Percentiles rank a stretch among this genome's conserved stretches.
Conservation (phyloP, 2,113 vertebrate species). For the Cebidichthys violaceus region DNA sequence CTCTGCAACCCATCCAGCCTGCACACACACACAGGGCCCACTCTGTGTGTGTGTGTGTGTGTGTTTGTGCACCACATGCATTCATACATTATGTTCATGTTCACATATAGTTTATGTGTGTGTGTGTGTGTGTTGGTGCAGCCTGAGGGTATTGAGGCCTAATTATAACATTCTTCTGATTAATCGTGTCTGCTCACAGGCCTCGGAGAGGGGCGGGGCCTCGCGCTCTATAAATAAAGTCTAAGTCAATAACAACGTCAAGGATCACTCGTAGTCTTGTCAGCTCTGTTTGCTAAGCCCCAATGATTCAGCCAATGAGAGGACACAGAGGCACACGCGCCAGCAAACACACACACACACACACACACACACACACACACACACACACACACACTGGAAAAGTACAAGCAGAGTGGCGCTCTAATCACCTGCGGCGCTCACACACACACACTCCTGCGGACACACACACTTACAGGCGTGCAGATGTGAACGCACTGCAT, state of each 20-base stretch:
- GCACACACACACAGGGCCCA: constrained; percentile 40
- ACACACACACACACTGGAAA: constrained; percentile 32
- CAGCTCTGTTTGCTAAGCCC: constrained; percentile 68
- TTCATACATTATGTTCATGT: constrained; percentile 73
- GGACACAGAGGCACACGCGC: constrained; percentile 14
- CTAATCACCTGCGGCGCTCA: constrained; percentile 41
- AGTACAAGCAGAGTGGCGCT: constrained; percentile 28
- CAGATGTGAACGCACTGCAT: constrained; percentile 7
- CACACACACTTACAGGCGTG: constrained; percentile 21
- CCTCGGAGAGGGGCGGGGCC: constrained; percentile 48
- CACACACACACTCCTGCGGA: constrained; percentile 10
- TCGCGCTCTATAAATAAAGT: constrained; percentile 78
- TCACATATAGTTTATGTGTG: constrained; percentile 60
- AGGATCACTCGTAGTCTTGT: constrained; percentile 75
- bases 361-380: constrained; percentile 26
- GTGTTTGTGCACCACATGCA: constrained; percentile 60
- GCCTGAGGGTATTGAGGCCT: constrained; percentile 74
- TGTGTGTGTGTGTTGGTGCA: constrained; percentile 55
- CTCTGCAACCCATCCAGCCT: constrained; percentile 60
- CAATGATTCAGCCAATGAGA: constrained; percentile 60
- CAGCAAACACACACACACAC: constrained; percentile 41
- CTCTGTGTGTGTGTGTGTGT: constrained; percentile 58
- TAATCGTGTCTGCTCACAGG: constrained; percentile 73
- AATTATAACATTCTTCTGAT: constrained; percentile 83
- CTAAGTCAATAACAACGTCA: constrained; percentile 74